These are phyloP conservation scores for Lepisosteus osseus DNA, from an alignment of 2,113 vertebrate genomes.

Conservation along the genomic window DNA sequence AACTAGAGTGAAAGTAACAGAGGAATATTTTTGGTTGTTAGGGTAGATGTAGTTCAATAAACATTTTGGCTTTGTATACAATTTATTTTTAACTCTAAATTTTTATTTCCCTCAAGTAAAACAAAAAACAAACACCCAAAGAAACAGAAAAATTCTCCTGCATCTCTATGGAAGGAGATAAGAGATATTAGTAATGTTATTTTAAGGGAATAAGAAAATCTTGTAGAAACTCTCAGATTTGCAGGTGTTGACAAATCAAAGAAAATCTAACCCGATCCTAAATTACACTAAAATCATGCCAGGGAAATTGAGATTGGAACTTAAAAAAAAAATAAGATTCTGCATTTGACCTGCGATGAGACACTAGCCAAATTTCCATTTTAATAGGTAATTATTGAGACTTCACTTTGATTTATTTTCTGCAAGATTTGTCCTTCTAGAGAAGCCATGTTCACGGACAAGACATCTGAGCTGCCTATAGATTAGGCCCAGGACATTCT, in stretches of 20 bases:
- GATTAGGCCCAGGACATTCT: neutral
- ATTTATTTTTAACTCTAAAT: too few relatives aligned
- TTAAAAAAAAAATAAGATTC: slow-evolving; percentile 7
- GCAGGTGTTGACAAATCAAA: slow-evolving; percentile 12
- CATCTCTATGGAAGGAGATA: too few relatives aligned
- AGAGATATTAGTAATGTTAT: too few relatives aligned
- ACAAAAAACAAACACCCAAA: too few relatives aligned
- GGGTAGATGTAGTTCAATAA: too few relatives aligned
- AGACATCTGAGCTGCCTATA: slow-evolving; percentile 11
- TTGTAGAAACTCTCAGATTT: slow-evolving; percentile 5
- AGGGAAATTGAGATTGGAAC: slow-evolving; percentile 6
- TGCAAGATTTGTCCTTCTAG: slow-evolving; percentile 18
- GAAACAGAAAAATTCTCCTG: too few relatives aligned
- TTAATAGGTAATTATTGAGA: slow-evolving; percentile 30
- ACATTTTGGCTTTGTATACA: too few relatives aligned
- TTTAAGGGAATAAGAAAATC: neutral
- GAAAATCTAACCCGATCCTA: slow-evolving; percentile 12
- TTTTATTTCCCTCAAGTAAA: too few relatives aligned
- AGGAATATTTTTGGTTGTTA: too few relatives aligned
- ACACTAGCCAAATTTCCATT: slow-evolving; percentile 19
- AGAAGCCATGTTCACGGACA: neutral
- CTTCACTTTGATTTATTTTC: slow-evolving; percentile 30
- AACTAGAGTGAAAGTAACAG: too few relatives aligned
- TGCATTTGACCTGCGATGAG: slow-evolving; percentile 16
- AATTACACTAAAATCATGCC: neutral